A percentile compares a stretch with the other conserved stretches of the same genome.
phyloP scores from a whole-genome alignment of 2,888 invertebrate species.

The Abscondita cerata region DNA sequence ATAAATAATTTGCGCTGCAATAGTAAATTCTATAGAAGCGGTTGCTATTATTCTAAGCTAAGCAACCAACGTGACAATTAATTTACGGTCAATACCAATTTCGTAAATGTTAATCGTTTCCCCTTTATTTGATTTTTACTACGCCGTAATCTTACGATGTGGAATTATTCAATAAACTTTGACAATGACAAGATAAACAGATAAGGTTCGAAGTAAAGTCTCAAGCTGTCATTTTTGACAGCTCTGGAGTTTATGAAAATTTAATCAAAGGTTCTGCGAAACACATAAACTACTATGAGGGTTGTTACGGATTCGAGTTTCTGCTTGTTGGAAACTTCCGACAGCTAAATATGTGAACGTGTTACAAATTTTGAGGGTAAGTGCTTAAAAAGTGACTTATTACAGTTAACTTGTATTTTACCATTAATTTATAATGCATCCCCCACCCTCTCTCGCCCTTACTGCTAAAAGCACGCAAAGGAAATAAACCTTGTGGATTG shows the following conservation, averaged over 20 bases:
- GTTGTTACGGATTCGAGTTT: conserved; percentile 24
- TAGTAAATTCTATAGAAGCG: neutral
- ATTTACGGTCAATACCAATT: too few relatives aligned
- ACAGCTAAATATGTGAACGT: conserved; percentile 14
- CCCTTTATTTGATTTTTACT: too few relatives aligned
- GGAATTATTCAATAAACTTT: neutral
- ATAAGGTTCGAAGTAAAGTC: conserved; percentile 24
- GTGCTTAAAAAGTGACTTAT: conserved; percentile 10
- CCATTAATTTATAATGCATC: neutral
- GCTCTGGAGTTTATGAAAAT: conserved; percentile 29
- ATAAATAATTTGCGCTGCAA: neutral
- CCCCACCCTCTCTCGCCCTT: too few relatives aligned
- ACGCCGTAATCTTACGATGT: too few relatives aligned
- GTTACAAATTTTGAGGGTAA: conserved; percentile 16
- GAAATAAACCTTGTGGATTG: conserved; percentile 11
- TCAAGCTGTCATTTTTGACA: conserved; percentile 26
- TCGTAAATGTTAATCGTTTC: too few relatives aligned
- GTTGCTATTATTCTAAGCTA: too few relatives aligned
- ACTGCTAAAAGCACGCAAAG: neutral
- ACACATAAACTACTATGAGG: conserved; percentile 23
- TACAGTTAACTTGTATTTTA: neutral
- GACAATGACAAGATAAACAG: conserved; percentile 28
- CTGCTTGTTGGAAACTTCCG: conserved; percentile 18
- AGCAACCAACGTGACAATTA: too few relatives aligned
- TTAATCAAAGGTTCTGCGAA: conserved; percentile 31